phyloP scores from a whole-genome alignment of 2,113 vertebrate genomes.

The Columba livia region DNA sequence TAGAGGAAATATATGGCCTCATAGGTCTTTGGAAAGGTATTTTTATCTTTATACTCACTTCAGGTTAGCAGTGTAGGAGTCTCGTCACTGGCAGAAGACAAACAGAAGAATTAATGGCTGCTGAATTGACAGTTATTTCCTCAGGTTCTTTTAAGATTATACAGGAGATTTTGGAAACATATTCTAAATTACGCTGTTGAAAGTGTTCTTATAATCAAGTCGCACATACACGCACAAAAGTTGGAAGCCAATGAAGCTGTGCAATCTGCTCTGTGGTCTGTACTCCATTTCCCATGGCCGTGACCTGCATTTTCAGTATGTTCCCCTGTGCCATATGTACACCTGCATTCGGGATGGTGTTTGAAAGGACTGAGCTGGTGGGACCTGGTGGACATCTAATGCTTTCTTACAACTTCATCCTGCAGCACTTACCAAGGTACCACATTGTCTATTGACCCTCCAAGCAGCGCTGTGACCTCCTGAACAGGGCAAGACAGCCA shows the following conservation, averaged over 20 bases:
- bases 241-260: neutral
- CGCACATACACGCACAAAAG: accelerated
- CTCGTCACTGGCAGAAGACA: neutral
- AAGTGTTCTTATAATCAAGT: neutral
- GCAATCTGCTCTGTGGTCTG: neutral
- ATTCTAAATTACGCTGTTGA: neutral
- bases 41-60: neutral
- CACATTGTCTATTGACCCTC: neutral
- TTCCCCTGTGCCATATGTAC: neutral
- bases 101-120: neutral
- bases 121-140: neutral
- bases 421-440: neutral
- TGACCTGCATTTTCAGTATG: neutral
- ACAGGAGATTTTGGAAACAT: neutral
- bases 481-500: neutral
- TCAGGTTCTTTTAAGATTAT: neutral
- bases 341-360: neutral
- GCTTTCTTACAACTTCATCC: neutral
- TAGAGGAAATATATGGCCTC: neutral
- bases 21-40: neutral
- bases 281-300: neutral
- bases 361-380: neutral
- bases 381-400: neutral
- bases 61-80: neutral
- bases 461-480: accelerated